Conservation (phyloP, 2,888 invertebrate genomes). For the Acanthosepion esculentum region DNA sequence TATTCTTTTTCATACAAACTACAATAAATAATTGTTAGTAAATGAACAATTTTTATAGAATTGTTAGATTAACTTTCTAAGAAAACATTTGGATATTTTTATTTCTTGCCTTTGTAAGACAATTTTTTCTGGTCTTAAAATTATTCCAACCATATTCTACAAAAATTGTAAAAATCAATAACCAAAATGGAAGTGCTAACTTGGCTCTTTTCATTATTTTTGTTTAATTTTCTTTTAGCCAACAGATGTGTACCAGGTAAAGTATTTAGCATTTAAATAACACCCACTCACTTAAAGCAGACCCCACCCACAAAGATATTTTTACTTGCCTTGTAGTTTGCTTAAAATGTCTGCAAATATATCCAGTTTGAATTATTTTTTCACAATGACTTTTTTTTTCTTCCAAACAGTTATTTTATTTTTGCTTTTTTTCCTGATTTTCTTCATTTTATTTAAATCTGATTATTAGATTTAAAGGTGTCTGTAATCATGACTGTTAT, state of each 20-base stretch:
- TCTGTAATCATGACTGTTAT: too few species aligned
- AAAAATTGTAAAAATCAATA: background rate
- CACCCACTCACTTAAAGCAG: background rate
- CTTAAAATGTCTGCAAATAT: background rate
- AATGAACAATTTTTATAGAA: too few species aligned
- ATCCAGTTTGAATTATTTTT: background rate
- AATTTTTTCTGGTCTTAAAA: background rate
- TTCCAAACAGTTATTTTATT: background rate
- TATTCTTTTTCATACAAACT: too few species aligned
- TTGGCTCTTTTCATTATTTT: background rate
- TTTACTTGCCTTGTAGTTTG: background rate
- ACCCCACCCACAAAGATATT: background rate
- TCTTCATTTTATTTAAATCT: background rate
- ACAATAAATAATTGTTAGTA: too few species aligned
- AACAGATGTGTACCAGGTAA: constrained; percentile 41
- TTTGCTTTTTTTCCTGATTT: background rate
- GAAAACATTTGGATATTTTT: too few species aligned
- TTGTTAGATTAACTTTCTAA: too few species aligned
- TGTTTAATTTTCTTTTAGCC: background rate
- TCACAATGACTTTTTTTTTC: background rate
- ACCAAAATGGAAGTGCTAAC: background rate
- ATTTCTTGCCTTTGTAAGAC: background rate
- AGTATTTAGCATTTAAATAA: background rate
- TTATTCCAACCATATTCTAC: background rate
- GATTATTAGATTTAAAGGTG: too few species aligned